These are phyloP conservation scores for Ceryle rudis DNA, from an alignment of 2,797 vertebrate species.

Conservation along the genomic window DNA sequence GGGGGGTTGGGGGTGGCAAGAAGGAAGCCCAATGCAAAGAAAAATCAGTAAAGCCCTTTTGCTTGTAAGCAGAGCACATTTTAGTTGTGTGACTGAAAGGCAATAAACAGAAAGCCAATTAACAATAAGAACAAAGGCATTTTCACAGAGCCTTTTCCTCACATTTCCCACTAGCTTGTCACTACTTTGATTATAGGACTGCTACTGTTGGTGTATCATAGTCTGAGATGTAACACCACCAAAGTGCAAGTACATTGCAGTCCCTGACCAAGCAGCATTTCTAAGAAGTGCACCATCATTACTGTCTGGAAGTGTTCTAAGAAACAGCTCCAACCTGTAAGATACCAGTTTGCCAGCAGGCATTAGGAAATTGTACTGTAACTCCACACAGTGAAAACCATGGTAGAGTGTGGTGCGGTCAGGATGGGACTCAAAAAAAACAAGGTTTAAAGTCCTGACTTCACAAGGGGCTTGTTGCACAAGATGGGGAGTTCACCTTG, in stretches of 20 bases:
- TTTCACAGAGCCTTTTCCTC: background rate
- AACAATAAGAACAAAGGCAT: background rate
- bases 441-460: background rate
- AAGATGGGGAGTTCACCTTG: background rate
- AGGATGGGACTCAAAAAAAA: background rate
- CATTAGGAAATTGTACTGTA: background rate
- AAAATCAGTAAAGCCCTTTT: background rate
- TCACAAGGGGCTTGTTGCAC: background rate
- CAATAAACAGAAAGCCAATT: background rate
- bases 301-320: background rate
- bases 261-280: background rate
- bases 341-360: background rate
- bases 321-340: background rate
- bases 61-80: background rate
- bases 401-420: background rate
- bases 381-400: background rate
- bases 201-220: background rate
- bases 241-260: rapidly evolving
- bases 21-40: background rate
- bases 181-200: background rate
- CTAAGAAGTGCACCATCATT: background rate
- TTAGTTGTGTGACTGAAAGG: background rate
- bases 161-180: background rate
- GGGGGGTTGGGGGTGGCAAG: background rate
- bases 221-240: background rate